Evolutionary conservation across 2,113 vertebrate species (phyloP).

Genomic region (Gymnorhina tibicen): DNA sequence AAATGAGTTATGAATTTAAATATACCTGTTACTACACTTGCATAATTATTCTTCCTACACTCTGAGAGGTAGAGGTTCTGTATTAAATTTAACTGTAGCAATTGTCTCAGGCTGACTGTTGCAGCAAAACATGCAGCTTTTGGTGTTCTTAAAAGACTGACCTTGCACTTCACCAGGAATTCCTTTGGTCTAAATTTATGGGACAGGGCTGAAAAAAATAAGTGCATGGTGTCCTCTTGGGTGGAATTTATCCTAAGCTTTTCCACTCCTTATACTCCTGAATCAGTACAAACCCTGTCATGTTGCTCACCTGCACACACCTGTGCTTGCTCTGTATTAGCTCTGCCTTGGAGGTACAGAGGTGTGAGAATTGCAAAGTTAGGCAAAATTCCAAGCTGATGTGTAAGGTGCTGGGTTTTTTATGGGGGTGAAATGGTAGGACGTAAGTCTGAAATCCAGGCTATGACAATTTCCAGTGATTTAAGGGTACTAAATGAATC

Average conservation of each 20-base stretch:
- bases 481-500: slow-evolving; percentile 25
- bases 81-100: not conserved
- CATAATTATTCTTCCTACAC: not conserved
- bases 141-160: not conserved
- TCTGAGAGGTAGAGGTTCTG: not conserved
- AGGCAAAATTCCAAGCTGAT: slow-evolving; percentile 2
- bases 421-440: not conserved
- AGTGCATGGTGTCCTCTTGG: not conserved
- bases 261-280: not conserved
- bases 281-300: not conserved
- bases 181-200: not conserved
- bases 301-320: not conserved
- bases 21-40: not conserved
- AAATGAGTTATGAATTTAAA: slow-evolving; percentile 10
- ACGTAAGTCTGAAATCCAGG: not conserved
- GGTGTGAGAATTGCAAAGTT: not conserved
- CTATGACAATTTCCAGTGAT: slow-evolving; percentile 43
- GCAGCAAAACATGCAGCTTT: not conserved
- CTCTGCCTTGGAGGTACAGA: not conserved
- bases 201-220: not conserved
- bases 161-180: not conserved
- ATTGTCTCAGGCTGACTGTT: not conserved
- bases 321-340: not conserved
- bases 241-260: slow-evolving; percentile 4
- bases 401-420: not conserved